Evolutionary conservation across 2,113 vertebrate genomes (phyloP), one percentile per base, ranked within the genome.

Genomic region (Brachyistius frenatus): DNA sequence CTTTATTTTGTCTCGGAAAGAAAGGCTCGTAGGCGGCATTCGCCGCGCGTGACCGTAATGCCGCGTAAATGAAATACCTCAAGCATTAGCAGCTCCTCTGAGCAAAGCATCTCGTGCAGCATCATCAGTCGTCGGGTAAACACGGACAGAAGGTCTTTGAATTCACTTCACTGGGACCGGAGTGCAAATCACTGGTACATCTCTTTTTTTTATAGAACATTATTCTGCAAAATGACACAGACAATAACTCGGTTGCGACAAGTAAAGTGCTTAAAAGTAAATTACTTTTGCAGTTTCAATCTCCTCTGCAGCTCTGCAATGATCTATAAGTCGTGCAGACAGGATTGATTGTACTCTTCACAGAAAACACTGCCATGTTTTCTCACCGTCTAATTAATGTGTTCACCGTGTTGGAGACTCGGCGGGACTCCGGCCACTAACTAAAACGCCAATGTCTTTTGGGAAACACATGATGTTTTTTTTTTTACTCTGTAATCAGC

Each of bases 401-500:
- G 49, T 70, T 33, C 37, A 23, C 3, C 0, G 3, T 11, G 66
- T 15, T 32, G 39, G 65, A 63, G 67, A 33, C 61, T 64, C 60
- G 11, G 32, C 72, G 39, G 70, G 83, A 81, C 60, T 6, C 66
- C 49, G 73, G 57, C 54, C 65, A 47, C 31, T 31, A 46, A 69
- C 68, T 46, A 16, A 75, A 65, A 63, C 1, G 8, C 32, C 10
- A 7, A 23, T 47, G 58, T 49, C 68, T 71, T 80, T 65, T 63
- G 66, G 76, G 72, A 80, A 36, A 57, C 50, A 64, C 68, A 82
- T 66, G n/a, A 32, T 65, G 65, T 66, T 31, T 23, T 23, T 39
- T 6, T 52, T 65, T 9, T 32, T 39, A 31, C 71, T 83, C 39
- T 85, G 72, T 81, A 84, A 79, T 79, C 74, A 78, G 75, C 84